Evolutionary conservation across 2,113 vertebrate species (phyloP), one percentile per base, ranked within the genome.

Genomic region (Pyxicephalus adspersus): DNA sequence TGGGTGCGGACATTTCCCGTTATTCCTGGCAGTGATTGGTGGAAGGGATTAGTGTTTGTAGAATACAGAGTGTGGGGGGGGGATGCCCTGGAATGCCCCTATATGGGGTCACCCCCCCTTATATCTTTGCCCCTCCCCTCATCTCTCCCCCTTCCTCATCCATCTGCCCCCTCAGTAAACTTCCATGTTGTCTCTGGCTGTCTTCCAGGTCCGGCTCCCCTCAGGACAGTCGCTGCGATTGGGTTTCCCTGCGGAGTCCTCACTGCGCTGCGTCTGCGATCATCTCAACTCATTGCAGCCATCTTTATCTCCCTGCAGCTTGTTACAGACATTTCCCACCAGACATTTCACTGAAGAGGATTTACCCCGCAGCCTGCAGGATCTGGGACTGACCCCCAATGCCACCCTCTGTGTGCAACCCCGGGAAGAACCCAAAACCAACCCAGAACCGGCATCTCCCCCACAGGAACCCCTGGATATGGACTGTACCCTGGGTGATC

Each of bases 351-450:
- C 66, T 3, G 66, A 80, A 2, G 18, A 71, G 25, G 77, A 80
- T 8, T 23, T 71, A 0, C 4, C 11, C n/a, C 54, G 38, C 15
- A 80, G 77, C 25, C 55, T 80, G 18, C 57, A 31, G 23, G 77
- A 80, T 4, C 77, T 80, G 18, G 77, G 77, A 29, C 77, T 80
- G 16, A 80, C 77, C 11, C 77, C 77, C 18, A 80, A 50, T 19
- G 77, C 77, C 66, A 63, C 77, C 5, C 38, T 80, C 0, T 71
- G 77, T 71, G 77, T 80, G 9, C 66, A 26, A 6, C 55, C 55
- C 55, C 7, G 15, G 8, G 50, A 31, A 6, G 20, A 16, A 3
- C 13, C 22, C 9, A 23, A 1, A 11, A 8, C 54, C 19, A 5
- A 5, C 6, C 22, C 26, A 2, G 52, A 60, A 18, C n/a, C 28